A percentile compares a stretch with the other conserved stretches of the same genome.
These are phyloP conservation scores for Drosophila meridionalis DNA, from an alignment of 2,888 invertebrate genomes.

Conservation along the genomic window DNA sequence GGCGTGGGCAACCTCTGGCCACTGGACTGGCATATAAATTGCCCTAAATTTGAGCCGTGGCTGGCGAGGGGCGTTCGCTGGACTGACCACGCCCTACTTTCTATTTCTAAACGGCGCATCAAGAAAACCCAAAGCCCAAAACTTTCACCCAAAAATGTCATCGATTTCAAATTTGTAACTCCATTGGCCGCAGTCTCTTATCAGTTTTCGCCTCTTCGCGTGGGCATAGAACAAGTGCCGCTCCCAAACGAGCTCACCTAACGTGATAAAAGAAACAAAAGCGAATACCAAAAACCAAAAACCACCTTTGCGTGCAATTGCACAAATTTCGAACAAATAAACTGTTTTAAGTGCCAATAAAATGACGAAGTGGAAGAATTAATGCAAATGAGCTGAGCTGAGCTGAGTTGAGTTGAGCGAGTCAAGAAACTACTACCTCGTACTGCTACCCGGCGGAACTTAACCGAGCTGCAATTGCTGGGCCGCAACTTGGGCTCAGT, in stretches of 20 bases:
- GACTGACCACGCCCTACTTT: slow-evolving; percentile 72
- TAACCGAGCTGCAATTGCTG: slow-evolving; percentile 31
- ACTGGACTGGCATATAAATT: slow-evolving; percentile 58
- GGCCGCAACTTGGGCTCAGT: neutral
- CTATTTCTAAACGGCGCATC: slow-evolving; percentile 66
- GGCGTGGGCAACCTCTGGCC: slow-evolving; percentile 50
- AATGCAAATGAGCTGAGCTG: slow-evolving; percentile 51
- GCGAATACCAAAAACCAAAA: slow-evolving; percentile 25
- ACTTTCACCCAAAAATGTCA: slow-evolving; percentile 78
- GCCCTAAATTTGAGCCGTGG: slow-evolving; percentile 43
- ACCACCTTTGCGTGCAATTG: slow-evolving; percentile 66
- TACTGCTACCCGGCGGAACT: slow-evolving; percentile 3
- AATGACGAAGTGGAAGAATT: slow-evolving; percentile 42
- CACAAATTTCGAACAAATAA: slow-evolving; percentile 63
- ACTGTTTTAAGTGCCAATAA: slow-evolving; percentile 63
- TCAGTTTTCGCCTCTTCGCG: slow-evolving; percentile 33
- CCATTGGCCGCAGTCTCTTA: slow-evolving; percentile 53
- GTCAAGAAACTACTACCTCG: slow-evolving; percentile 11
- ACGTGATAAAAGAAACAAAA: slow-evolving; percentile 35
- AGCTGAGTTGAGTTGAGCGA: slow-evolving; percentile 1
- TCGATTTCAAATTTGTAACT: slow-evolving; percentile 54
- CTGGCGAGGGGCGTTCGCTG: slow-evolving; percentile 11
- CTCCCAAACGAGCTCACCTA: slow-evolving; percentile 2
- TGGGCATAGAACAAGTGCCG: slow-evolving; percentile 35
- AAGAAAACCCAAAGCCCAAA: slow-evolving; percentile 20